phyloP scores from a whole-genome alignment of 1,140 invertebrate species.

The Drosophila sturtevanti region DNA sequence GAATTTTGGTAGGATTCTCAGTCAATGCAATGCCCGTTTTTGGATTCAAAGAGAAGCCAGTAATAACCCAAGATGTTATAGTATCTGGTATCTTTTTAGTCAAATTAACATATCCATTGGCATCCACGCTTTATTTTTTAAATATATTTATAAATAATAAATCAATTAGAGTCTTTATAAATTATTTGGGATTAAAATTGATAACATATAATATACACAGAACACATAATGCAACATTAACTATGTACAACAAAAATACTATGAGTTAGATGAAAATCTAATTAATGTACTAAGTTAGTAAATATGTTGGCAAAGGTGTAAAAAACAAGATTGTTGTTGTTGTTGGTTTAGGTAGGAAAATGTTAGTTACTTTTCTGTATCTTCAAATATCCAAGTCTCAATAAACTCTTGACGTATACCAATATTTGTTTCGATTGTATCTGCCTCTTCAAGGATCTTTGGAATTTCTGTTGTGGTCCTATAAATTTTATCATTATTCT shows the following conservation, averaged over 20 bases:
- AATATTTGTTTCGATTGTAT: slow-evolving; percentile 4
- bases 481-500: slow-evolving; percentile 21
- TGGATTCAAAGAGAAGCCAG: slow-evolving; percentile 95
- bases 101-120: slow-evolving; percentile 68
- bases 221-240: not conserved
- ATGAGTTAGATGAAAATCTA: slow-evolving; percentile 5
- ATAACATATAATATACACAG: not conserved
- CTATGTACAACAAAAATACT: too few relatives aligned
- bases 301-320: slow-evolving; percentile 10
- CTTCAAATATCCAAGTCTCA: slow-evolving; percentile 60
- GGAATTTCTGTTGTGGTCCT: slow-evolving; percentile 24
- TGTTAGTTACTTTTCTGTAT: slow-evolving; percentile 19
- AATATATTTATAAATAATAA: not conserved
- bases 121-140: slow-evolving; percentile 34
- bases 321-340: slow-evolving; percentile 8
- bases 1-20: slow-evolving; percentile 88
- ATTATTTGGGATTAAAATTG: not conserved
- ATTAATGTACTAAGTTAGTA: slow-evolving; percentile 5
- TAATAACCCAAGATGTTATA: slow-evolving; percentile 96
- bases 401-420: slow-evolving; percentile 53
- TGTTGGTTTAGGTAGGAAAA: slow-evolving; percentile 19
- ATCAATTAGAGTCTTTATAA: not conserved
- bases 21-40: slow-evolving; percentile 93
- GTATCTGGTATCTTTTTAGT: slow-evolving; percentile 89
- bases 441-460: slow-evolving; percentile 10